Base-by-base conservation (phyloP, 2,797 vertebrate genomes). In the Myoxocephalus aenaeus region DNA sequence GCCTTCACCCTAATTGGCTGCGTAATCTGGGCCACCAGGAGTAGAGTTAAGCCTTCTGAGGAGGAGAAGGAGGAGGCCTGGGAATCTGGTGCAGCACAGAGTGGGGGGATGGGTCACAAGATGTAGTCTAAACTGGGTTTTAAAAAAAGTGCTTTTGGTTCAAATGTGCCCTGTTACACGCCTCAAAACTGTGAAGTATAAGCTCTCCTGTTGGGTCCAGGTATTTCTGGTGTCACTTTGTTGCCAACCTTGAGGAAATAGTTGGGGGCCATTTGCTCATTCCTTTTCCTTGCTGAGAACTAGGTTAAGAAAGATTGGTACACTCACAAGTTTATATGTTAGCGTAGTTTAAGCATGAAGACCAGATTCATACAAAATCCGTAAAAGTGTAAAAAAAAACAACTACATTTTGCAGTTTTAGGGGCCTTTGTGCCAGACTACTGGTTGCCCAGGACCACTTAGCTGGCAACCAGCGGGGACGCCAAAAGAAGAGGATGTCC, bases 1-100 rank as follows among this genome's bases (percentile, higher is more conserved):
- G 85, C 86, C 91, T 85, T 90, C 67, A 54, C 72, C 72, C 87
- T 94, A 93, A 93, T 93, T 94, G 92, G 88, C 90, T 86, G 77
- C 36, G 44, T 94, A 94, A 94, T 93, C 93, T 91, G 84, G 90
- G 88, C 86, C 86, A 76, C 79, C 61, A 76, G 81, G 73, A 86
- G 75, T 51, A 77, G 86, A 82, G 80, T 86, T 91, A 92, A 93
- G 85, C 87, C 70, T 75, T 80, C 69, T 50, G 82, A 82, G 75
- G 80, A 82, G 77, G 77, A 80, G 73, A 64, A 73, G 61, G 78
- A 74, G 72, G 73, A 73, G 53, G 73, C 67, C 64, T 56, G 61
- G 77, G 75, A 74, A 67, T 78, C 65, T 18, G 62, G 18, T 51
- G 75, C 53, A 42, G 79, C 68, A 29, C 68, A 29, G 29, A 5